Evolutionary conservation across 2,113 vertebrate species (phyloP).

Genomic region (Setophaga coronata): DNA sequence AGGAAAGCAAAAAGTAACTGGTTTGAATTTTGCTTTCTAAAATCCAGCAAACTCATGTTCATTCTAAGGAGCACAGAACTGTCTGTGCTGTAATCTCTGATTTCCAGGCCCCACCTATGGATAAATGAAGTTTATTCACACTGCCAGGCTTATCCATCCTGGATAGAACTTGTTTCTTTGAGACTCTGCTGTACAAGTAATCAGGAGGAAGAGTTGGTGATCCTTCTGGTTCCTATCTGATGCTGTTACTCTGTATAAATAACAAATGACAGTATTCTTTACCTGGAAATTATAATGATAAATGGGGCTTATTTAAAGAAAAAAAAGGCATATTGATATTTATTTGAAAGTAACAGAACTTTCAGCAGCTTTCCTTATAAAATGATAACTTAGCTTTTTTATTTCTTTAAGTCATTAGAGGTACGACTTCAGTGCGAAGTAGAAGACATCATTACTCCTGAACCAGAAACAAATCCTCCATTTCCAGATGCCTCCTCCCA

Average conservation of each 20-base stretch:
- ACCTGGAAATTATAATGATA: neutral
- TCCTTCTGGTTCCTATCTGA: neutral
- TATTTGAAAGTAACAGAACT: neutral
- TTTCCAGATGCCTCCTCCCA: slow-evolving; percentile 85
- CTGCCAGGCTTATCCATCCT: neutral
- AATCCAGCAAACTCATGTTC: neutral
- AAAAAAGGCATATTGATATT: neutral
- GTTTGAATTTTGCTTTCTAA: neutral
- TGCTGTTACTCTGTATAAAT: neutral
- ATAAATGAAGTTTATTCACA: neutral
- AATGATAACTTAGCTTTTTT: slow-evolving; percentile 35
- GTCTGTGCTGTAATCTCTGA: neutral
- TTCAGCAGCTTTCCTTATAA: neutral
- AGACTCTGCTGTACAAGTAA: neutral
- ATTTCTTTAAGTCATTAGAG: slow-evolving; percentile 84
- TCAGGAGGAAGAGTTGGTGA: neutral
- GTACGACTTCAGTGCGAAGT: slow-evolving; percentile 89
- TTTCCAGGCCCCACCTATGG: neutral
- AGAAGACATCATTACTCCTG: slow-evolving; percentile 92
- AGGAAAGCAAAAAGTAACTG: neutral
- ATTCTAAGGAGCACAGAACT: neutral
- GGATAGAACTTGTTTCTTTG: neutral
- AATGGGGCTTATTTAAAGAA: neutral
- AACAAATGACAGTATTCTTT: neutral
- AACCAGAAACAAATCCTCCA: slow-evolving; percentile 86